These are phyloP conservation scores for Zaprionus ornatus DNA, from an alignment of 1,140 invertebrate species.

Conservation along the genomic window DNA sequence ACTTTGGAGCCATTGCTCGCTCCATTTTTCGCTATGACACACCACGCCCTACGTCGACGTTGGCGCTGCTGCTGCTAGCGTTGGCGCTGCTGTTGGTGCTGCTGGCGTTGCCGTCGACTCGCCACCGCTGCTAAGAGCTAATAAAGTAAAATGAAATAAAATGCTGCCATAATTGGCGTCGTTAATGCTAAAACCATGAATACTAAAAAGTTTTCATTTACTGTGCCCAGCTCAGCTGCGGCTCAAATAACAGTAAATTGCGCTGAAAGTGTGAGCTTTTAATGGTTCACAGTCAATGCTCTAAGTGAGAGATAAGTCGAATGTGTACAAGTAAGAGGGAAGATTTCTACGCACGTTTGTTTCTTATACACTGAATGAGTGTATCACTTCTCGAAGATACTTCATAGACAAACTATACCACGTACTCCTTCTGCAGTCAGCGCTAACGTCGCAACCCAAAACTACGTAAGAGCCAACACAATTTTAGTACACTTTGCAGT, in stretches of 20 bases:
- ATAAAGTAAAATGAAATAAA: constrained; percentile 71
- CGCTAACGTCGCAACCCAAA: neutral
- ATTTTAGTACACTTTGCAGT: constrained; percentile 28
- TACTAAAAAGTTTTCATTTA: constrained; percentile 74
- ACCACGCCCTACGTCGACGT: constrained; percentile 47
- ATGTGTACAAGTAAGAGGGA: neutral
- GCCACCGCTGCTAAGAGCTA: constrained; percentile 47
- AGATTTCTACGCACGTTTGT: neutral
- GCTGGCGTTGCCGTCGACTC: constrained; percentile 2
- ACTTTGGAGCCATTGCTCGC: constrained; percentile 56
- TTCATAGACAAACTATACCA: neutral
- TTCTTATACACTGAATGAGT: no score
- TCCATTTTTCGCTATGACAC: constrained; percentile 31
- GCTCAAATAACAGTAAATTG: constrained; percentile 38
- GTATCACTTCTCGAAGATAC: neutral
- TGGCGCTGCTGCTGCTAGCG: neutral
- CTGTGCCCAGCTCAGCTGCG: constrained; percentile 51
- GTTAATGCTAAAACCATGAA: constrained; percentile 78
- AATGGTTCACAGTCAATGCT: neutral
- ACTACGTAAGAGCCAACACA: constrained; percentile 14
- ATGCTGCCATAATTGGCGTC: constrained; percentile 74
- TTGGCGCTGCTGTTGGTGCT: neutral
- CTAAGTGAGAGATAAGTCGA: neutral
- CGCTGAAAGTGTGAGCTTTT: neutral
- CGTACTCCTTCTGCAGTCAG: neutral